Conservation (phyloP, 1,140 invertebrate genomes). For the Brachionus manjavacas region DNA sequence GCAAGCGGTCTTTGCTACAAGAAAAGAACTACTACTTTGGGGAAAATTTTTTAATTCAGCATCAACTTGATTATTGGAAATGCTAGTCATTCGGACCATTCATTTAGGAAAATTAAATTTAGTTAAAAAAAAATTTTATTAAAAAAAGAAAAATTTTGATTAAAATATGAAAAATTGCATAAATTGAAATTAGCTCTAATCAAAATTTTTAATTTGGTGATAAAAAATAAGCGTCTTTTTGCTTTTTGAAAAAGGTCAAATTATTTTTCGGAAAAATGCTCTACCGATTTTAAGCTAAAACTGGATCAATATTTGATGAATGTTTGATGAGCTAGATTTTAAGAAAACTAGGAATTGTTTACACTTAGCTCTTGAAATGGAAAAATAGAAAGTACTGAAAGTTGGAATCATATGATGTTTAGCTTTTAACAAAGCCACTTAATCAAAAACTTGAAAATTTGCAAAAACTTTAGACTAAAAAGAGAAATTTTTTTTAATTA, state of each 20-base stretch:
- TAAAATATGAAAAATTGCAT: not conserved
- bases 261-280: not conserved
- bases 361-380: not conserved
- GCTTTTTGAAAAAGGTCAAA: not conserved
- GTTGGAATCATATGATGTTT: not conserved
- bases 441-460: not conserved
- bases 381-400: not conserved
- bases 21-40: not conserved
- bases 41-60: not conserved
- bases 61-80: not conserved
- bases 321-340: not conserved
- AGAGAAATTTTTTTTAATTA: not conserved
- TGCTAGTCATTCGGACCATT: not conserved
- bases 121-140: no score
- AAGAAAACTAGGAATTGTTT: not conserved
- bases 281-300: not conserved
- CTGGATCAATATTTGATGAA: not conserved
- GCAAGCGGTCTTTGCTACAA: not conserved
- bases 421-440: not conserved
- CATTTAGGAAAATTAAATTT: not conserved
- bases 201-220: not conserved
- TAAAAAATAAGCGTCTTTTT: not conserved
- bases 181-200: not conserved
- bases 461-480: not conserved
- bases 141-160: not conserved